These are phyloP conservation scores for Epicampocera succincta DNA, from an alignment of 2,888 invertebrate genomes.

Conservation along the genomic window DNA sequence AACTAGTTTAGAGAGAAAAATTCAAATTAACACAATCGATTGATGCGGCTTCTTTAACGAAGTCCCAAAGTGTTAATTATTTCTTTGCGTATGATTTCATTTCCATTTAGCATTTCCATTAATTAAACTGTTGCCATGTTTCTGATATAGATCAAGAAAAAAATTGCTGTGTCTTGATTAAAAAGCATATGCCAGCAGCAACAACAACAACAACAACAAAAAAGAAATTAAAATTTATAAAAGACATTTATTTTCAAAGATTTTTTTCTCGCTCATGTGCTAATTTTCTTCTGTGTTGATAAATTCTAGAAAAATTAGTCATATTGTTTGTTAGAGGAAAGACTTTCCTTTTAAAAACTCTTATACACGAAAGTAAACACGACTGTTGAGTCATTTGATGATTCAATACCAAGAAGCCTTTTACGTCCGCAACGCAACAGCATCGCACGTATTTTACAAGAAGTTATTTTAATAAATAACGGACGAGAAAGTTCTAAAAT, in stretches of 20 bases:
- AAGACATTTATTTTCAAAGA: neutral
- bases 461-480: too few species aligned
- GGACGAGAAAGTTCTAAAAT: too few species aligned
- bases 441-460: too few species aligned
- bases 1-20: neutral
- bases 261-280: neutral
- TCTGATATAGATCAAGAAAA: neutral
- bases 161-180: neutral
- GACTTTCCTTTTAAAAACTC: too few species aligned
- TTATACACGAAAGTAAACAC: too few species aligned
- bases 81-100: constrained; percentile 12
- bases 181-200: too few species aligned
- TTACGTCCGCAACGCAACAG: too few species aligned
- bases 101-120: neutral
- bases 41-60: constrained; percentile 10
- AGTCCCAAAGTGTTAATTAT: neutral
- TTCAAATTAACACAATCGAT: constrained; percentile 24
- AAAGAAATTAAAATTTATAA: too few species aligned
- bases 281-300: constrained; percentile 14
- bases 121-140: neutral
- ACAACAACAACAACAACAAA: too few species aligned
- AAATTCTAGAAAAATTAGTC: constrained; percentile 22
- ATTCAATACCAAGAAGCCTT: too few species aligned
- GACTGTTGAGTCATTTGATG: too few species aligned
- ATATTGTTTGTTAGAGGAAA: too few species aligned